Conservation (phyloP, 2,113 vertebrate species). For the Pogonocichla stellata region DNA sequence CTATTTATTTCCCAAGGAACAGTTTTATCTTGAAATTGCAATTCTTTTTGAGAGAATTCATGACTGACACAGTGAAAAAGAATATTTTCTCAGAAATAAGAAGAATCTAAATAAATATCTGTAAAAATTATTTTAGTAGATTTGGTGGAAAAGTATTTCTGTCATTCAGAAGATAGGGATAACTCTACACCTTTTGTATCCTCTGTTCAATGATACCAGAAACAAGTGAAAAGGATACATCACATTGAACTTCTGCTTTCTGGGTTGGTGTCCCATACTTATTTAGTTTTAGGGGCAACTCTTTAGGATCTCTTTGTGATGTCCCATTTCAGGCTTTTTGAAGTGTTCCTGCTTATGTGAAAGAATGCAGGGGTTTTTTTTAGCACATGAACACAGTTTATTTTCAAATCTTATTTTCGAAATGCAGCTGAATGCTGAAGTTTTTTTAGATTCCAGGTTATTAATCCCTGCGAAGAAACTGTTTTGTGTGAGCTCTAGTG, state of each 20-base stretch:
- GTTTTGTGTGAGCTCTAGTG: background rate
- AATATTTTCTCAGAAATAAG: background rate
- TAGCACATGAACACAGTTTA: background rate
- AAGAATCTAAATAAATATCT: background rate
- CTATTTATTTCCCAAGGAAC: background rate
- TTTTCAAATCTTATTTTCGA: background rate
- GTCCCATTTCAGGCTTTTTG: background rate
- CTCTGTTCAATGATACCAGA: background rate
- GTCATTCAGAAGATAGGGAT: background rate
- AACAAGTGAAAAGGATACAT: background rate
- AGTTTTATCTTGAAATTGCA: background rate
- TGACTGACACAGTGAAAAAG: background rate
- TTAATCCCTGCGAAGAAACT: background rate
- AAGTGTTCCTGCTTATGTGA: background rate
- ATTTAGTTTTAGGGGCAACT: background rate
- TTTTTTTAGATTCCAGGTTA: background rate
- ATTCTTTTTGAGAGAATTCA: background rate
- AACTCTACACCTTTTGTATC: background rate
- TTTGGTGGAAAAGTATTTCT: background rate
- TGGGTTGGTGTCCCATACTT: background rate
- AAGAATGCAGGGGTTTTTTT: rapidly evolving
- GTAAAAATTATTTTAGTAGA: background rate
- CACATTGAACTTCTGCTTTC: background rate
- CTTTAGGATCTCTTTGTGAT: background rate
- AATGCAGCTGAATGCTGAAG: background rate